phyloP scores from a whole-genome alignment of 64 coral and sea anemone species.

The Stichodactyla helianthus region DNA sequence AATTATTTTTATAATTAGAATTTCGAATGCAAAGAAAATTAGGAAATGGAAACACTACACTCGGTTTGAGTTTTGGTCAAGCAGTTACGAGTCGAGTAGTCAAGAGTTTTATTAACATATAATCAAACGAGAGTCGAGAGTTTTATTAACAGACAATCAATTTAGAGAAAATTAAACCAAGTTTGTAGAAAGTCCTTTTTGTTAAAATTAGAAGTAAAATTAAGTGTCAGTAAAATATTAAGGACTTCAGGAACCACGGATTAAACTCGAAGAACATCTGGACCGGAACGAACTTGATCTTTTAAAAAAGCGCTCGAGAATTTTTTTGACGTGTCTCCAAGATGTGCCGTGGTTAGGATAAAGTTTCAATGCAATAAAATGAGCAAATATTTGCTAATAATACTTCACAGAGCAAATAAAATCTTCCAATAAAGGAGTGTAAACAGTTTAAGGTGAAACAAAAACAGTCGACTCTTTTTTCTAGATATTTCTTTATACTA shows the following conservation, averaged over 20 bases:
- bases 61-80: background rate
- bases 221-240: background rate
- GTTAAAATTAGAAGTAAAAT: background rate
- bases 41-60: background rate
- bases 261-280: background rate
- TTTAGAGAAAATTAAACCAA: background rate
- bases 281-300: background rate
- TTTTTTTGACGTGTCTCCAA: background rate
- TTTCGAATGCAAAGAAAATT: background rate
- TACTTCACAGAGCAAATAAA: background rate
- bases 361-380: background rate
- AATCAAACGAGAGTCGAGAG: background rate
- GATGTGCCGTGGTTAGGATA: background rate
- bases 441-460: background rate
- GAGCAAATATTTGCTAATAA: conserved; percentile 6
- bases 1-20: background rate
- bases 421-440: background rate
- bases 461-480: background rate
- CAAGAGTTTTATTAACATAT: background rate
- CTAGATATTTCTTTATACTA: background rate
- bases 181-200: background rate
- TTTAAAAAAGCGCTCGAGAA: conserved; percentile 1
- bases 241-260: background rate
- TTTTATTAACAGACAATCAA: background rate
- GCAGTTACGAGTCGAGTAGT: background rate